Conservation (phyloP, 2,888 invertebrate species). For the Drosophila rubida region DNA sequence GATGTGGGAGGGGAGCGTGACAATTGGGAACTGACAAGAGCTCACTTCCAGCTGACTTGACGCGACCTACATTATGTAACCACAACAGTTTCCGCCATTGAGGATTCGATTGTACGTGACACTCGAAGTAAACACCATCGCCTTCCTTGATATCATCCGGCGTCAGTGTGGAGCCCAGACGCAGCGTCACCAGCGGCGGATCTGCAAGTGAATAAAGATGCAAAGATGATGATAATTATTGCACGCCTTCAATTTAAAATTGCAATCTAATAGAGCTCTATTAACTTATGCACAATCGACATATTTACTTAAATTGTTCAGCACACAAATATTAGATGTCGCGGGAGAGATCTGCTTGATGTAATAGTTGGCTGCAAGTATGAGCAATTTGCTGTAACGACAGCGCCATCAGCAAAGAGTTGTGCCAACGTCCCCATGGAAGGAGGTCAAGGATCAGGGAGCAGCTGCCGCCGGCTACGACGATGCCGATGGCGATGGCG, state of each 20-base stretch:
- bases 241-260: too few relatives aligned
- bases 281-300: too few relatives aligned
- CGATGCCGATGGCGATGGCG: neutral
- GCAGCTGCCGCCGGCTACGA: conserved; percentile 18
- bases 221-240: too few relatives aligned
- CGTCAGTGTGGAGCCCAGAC: conserved; percentile 93
- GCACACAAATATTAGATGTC: too few relatives aligned
- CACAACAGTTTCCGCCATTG: conserved; percentile 93
- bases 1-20: too few relatives aligned
- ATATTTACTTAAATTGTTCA: too few relatives aligned
- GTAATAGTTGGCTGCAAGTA: conserved; percentile 65
- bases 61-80: conserved; percentile 93
- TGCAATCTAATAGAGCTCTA: too few relatives aligned
- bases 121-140: conserved; percentile 96
- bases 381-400: conserved; percentile 70
- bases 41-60: conserved; percentile 53
- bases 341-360: conserved; percentile 60
- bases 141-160: conserved; percentile 96
- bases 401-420: conserved; percentile 57
- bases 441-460: conserved; percentile 23
- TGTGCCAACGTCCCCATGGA: conserved; percentile 38
- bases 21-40: conserved; percentile 22
- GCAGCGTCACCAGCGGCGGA: conserved; percentile 92
- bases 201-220: conserved; percentile 86
- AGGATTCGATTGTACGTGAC: conserved; percentile 95